These are phyloP conservation scores for Meteorus cinctellus DNA, from an alignment of 2,888 invertebrate genomes.

Conservation along the genomic window DNA sequence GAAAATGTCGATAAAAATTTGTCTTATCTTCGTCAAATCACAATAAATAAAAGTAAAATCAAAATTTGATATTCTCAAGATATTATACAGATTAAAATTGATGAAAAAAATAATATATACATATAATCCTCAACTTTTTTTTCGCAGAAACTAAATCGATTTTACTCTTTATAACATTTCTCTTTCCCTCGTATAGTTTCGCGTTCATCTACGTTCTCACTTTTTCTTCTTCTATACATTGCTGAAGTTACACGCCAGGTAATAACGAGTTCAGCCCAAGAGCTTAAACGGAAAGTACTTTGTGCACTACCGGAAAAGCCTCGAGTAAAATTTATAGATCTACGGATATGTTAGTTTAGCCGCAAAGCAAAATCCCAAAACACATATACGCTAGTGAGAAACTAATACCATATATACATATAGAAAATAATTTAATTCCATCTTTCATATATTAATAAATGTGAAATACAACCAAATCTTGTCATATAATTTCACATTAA, in stretches of 20 bases:
- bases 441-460: not conserved
- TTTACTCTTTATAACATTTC: constrained; percentile 2
- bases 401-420: not conserved
- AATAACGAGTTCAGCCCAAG: constrained; percentile 42
- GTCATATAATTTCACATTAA: not conserved
- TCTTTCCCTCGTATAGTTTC: not conserved
- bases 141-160: not conserved
- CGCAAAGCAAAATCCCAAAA: not conserved
- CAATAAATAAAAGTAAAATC: too few species aligned
- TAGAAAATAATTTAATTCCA: not conserved
- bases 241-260: constrained; percentile 34
- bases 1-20: too few species aligned
- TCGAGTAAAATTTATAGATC: constrained; percentile 47
- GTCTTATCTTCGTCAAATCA: too few species aligned
- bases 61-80: too few species aligned
- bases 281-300: constrained; percentile 49
- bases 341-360: constrained; percentile 30
- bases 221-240: constrained; percentile 18
- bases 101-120: too few species aligned
- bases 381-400: not conserved
- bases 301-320: constrained; percentile 44
- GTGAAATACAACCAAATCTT: not conserved
- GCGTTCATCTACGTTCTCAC: constrained; percentile 39
- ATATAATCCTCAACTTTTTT: not conserved
- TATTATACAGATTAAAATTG: too few species aligned